Evolutionary conservation across 2,113 vertebrate genomes (phyloP), one percentile per base, ranked within the genome.

Genomic region (Megaleporinus macrocephalus): DNA sequence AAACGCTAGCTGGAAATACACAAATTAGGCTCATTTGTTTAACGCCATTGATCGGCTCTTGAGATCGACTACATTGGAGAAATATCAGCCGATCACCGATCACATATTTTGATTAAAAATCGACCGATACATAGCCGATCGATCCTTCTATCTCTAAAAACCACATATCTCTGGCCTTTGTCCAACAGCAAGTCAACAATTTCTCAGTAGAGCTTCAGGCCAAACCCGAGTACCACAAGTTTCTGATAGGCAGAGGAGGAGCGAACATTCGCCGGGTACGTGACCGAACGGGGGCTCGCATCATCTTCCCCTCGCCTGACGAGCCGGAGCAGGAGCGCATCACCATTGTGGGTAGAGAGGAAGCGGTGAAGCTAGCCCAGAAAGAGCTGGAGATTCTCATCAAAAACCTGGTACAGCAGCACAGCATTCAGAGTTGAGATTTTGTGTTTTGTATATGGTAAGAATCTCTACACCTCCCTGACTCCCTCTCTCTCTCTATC

Each of bases 201-300:
- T 95, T 94, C 88, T 93, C 91, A 0, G 89, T 88, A 0, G 91
- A 93, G 82, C 86, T 96, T 18, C 91, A 90, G 81, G 93, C 94
- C 49, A 95, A 95, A 76, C 87, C 94, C 0, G 93, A 95, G 83
- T 96, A 95, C 85, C 95, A 96, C 66, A 94, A 94, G 49, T 96
- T 96, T 78, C 87, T 96, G 86, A 92, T 95, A 0, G 95, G 94
- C 26, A 90, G 92, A 0, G 94, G 93, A 0, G 95, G 95, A 1
- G 93, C 92, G 4, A 95, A 95, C 81, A 92, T 96, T 82, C 92
- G 94, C 0, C 92, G 93, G 0, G 91, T 96, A 47, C 91, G 94
- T 22, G 92, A 95, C 86, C 87, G 87, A 29, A 96, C 94, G 0
- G 94, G 94, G 2, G 94, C 92, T 0, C 88, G 91, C 18, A 92